Percentiles rank a stretch among this genome's conserved stretches.
These are phyloP conservation scores for Ferdinandea cuprea DNA, from an alignment of 2,888 invertebrate species.

Conservation along the genomic window DNA sequence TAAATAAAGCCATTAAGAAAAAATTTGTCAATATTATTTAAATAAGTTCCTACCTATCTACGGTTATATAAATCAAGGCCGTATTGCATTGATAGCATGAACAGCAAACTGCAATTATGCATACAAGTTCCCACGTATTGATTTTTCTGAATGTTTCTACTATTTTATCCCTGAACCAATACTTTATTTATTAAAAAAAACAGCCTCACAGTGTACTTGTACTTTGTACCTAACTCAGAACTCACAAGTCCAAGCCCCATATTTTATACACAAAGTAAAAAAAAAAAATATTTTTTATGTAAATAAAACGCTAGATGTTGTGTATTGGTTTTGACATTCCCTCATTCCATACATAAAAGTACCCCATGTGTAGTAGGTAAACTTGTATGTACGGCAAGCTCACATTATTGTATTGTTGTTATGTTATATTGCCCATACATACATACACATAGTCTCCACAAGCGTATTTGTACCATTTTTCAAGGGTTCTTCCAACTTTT, in stretches of 20 bases:
- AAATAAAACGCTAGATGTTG: conserved; percentile 48
- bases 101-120: too few relatives aligned
- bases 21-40: too few relatives aligned
- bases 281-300: conserved; percentile 27
- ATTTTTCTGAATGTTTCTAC: too few relatives aligned
- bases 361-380: conserved; percentile 11
- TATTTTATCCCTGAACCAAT: too few relatives aligned
- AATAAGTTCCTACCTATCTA: too few relatives aligned
- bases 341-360: conserved; percentile 12
- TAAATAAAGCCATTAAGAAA: too few relatives aligned
- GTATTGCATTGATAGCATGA: too few relatives aligned
- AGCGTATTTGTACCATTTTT: conserved; percentile 6
- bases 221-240: background rate
- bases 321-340: conserved; percentile 54
- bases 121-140: too few relatives aligned
- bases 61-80: too few relatives aligned
- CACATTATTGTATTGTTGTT: conserved; percentile 24
- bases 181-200: too few relatives aligned
- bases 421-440: conserved; percentile 8
- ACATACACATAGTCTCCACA: background rate
- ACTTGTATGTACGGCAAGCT: conserved; percentile 27
- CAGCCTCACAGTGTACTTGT: too few relatives aligned
- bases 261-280: conserved; percentile 35
- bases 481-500: conserved; percentile 36
- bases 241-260: conserved; percentile 52